Conservation (phyloP, 2,113 vertebrate species). For the Probosciger aterrimus region DNA sequence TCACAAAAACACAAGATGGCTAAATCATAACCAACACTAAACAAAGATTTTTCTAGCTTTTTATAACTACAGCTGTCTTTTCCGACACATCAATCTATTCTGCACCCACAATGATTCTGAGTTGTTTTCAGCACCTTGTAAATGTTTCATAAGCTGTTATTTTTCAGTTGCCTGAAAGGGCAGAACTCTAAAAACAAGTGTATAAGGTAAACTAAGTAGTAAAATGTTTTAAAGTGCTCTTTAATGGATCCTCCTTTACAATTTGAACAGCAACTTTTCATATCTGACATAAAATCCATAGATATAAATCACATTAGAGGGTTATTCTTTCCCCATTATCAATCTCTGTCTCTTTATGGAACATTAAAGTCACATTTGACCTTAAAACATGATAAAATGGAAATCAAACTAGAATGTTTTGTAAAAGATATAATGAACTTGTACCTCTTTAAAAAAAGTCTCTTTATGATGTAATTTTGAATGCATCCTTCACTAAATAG, state of each 20-base stretch:
- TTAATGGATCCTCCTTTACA: constrained; percentile 94
- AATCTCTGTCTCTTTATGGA: constrained; percentile 96
- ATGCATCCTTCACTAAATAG: constrained; percentile 47
- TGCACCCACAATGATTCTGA: background rate
- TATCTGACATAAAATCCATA: constrained; percentile 99
- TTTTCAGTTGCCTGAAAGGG: constrained; percentile 61
- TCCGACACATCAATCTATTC: background rate
- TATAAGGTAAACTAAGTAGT: constrained; percentile 78
- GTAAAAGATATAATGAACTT: constrained; percentile 71
- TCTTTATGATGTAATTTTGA: constrained; percentile 59
- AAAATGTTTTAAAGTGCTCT: constrained; percentile 83
- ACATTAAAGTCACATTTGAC: constrained; percentile 90
- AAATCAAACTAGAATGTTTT: constrained; percentile 75
- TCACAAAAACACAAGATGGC: background rate
- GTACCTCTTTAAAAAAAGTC: constrained; percentile 36
- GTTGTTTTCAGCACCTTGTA: constrained; percentile 30
- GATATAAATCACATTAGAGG: constrained; percentile 96
- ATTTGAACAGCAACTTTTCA: constrained; percentile 92
- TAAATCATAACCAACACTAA: background rate
- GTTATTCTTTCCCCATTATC: constrained; percentile 93
- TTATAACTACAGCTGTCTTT: constrained; percentile 12
- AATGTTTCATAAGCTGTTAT: constrained; percentile 52
- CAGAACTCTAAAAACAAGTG: constrained; percentile 72
- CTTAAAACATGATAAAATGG: constrained; percentile 83
- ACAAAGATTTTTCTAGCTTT: background rate